These are phyloP conservation scores for Lordiphosa clarofinis DNA, from an alignment of 1,140 invertebrate genomes.

Conservation along the genomic window DNA sequence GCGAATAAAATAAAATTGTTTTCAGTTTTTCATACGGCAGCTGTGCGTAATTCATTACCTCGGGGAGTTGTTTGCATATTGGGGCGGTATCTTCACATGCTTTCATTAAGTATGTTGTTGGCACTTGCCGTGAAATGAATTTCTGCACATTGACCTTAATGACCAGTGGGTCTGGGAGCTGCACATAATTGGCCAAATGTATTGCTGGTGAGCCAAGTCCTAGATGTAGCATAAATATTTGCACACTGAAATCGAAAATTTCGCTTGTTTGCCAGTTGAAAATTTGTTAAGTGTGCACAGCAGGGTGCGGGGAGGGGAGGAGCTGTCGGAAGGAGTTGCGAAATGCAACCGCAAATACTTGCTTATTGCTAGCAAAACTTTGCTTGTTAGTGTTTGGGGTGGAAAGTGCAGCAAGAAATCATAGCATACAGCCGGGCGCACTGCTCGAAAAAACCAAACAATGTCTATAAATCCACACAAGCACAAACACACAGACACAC, in stretches of 20 bases:
- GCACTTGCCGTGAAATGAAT: conserved; percentile 47
- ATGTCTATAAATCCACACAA: conserved; percentile 55
- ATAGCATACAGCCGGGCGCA: conserved; percentile 35
- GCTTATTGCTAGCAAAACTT: conserved; percentile 59
- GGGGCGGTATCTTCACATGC: conserved; percentile 41
- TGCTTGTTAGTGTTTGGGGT: conserved; percentile 63
- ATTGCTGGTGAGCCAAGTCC: conserved; percentile 15
- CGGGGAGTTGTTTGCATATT: conserved; percentile 58
- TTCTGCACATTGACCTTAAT: conserved; percentile 55
- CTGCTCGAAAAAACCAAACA: conserved; percentile 38
- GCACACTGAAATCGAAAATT: conserved; percentile 59
- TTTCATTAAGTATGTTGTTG: conserved; percentile 46
- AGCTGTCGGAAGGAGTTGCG: conserved; percentile 8
- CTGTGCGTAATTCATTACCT: conserved; percentile 64
- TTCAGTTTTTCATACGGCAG: conserved; percentile 54
- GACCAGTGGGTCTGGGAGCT: conserved; percentile 19
- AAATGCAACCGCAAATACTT: conserved; percentile 63
- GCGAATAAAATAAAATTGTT: conserved; percentile 76
- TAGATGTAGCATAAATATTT: conserved; percentile 46
- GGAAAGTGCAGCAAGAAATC: conserved; percentile 50
- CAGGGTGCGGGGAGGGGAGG: not conserved
- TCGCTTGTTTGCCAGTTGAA: conserved; percentile 58
- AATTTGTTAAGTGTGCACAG: conserved; percentile 43
- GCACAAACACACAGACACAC: conserved; percentile 12
- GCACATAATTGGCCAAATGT: conserved; percentile 44